Percentiles rank a stretch among this genome's conserved stretches.
phyloP scores from a whole-genome alignment of 2,113 vertebrate species.

The Phainopepla nitens region DNA sequence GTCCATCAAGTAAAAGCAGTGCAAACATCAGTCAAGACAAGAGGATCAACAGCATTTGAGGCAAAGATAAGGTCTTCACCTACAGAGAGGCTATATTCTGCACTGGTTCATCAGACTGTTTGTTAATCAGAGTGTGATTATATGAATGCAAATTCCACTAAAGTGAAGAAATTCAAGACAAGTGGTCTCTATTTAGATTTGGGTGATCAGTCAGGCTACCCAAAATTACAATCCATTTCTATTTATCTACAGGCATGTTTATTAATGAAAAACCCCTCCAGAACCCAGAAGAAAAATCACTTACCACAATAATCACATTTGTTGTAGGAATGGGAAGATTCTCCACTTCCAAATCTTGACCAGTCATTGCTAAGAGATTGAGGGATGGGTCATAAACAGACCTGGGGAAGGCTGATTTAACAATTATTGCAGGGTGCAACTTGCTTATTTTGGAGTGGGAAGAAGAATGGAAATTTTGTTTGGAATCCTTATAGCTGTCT shows the following conservation, averaged over 20 bases:
- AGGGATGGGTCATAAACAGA: conserved; percentile 71
- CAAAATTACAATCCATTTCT: neutral
- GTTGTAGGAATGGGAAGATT: conserved; percentile 74
- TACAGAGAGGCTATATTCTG: neutral
- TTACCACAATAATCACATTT: conserved; percentile 79
- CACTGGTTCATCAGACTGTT: neutral
- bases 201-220: neutral
- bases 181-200: neutral
- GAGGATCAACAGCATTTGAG: neutral
- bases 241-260: neutral
- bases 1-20: neutral
- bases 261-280: neutral
- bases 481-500: conserved; percentile 63
- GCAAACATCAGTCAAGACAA: neutral
- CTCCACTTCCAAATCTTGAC: conserved; percentile 77
- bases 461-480: conserved; percentile 56
- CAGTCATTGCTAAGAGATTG: conserved; percentile 71
- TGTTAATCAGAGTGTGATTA: neutral
- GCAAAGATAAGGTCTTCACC: neutral
- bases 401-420: conserved; percentile 73
- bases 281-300: conserved; percentile 20
- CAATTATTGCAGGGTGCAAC: conserved; percentile 57
- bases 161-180: neutral
- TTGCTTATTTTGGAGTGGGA: conserved; percentile 59
- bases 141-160: neutral